Evolutionary conservation across 2,113 vertebrate species (phyloP).

Genomic region (Saimiri boliviensis): DNA sequence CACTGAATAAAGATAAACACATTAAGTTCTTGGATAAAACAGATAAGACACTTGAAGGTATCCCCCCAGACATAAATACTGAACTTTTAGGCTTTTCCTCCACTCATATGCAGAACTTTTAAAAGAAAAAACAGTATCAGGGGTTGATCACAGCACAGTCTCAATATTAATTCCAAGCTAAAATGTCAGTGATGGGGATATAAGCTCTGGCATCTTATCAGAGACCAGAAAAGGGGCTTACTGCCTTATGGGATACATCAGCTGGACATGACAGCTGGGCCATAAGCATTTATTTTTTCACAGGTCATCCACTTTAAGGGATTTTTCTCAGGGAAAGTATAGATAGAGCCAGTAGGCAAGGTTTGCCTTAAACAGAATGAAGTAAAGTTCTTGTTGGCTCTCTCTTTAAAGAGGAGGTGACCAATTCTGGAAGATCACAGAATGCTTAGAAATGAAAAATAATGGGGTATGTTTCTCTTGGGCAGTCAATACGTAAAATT

Average conservation of each 20-base stretch:
- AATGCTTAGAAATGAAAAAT: neutral
- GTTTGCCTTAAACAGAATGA: conserved; percentile 1
- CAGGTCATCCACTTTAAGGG: neutral
- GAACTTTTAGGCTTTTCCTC: neutral
- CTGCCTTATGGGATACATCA: neutral
- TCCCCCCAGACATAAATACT: neutral
- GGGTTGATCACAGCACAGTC: neutral
- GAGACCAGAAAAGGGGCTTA: neutral
- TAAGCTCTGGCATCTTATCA: neutral
- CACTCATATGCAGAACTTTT: neutral
- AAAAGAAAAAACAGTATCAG: neutral
- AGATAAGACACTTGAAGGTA: neutral
- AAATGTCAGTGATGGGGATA: neutral
- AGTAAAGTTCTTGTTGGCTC: neutral
- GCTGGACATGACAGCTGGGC: neutral
- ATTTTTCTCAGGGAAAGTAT: neutral
- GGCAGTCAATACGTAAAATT: neutral
- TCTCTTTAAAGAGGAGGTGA: neutral
- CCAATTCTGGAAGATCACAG: neutral
- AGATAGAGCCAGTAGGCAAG: neutral
- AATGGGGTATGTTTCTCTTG: neutral
- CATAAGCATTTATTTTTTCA: neutral
- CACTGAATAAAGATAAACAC: neutral
- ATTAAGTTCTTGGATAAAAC: neutral
- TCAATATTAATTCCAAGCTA: neutral